Base-by-base conservation (phyloP, 2,888 invertebrate genomes). In the Drosophila diplacantha region DNA sequence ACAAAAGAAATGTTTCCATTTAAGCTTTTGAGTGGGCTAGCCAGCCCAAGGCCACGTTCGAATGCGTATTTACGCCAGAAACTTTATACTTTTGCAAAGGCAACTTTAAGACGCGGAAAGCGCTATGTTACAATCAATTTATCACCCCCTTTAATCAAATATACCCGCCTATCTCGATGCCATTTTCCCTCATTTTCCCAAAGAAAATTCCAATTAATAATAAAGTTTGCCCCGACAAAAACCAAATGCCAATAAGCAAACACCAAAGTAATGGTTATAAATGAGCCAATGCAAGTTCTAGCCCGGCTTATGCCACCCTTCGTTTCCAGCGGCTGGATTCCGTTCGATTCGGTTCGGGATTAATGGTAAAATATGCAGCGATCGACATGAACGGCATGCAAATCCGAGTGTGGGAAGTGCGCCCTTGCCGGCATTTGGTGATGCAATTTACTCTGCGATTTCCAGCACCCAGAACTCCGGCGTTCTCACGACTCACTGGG, bases 281-380 rank as follows among this genome's bases (percentile, higher is more conserved):
- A 57, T 34, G 24, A 29, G 35, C 16, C 22, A 60, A 50, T 39
- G 58, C 46, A 34, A 47, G 29, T 57, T 34, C 22, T 35, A 43
- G 14, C 22, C 6, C n/a, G 31, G 51, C 24, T 31, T 14, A 11
- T 2, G 18, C 55, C 44, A 46, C 39, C 55, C 43, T 22, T 20
- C 14, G 29, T 0, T 11, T 29, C 29, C 29, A 29, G 29, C 4
- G 29, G 11, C 11, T 29, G 11, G 11, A 34, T 14, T n/a, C 44
- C 34, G n/a, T 31, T 49, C 34, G 60, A 18, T 43, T 43, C 31
- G 41, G 24, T 26, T 37, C 11, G 16, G 34, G 22, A 35, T 61
- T 61, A 65, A 64, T 64, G 43, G 49, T 34, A 44, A 64, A 65
- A 64, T 64, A 64, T 64, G 38, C 65, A 65, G 18, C 55, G 34